Evolutionary conservation across 2,888 invertebrate genomes (phyloP).

Genomic region (Eilema depressum): DNA sequence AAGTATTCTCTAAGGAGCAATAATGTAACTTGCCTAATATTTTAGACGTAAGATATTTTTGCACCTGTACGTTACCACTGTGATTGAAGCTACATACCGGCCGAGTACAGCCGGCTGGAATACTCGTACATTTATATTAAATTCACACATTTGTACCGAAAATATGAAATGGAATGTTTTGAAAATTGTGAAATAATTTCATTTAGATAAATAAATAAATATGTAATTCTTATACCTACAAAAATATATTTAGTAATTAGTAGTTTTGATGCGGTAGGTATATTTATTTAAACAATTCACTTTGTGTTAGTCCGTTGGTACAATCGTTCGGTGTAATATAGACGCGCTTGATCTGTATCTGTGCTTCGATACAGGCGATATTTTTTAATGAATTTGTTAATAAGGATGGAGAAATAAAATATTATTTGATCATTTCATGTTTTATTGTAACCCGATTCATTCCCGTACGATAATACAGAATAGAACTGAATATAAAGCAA

Average conservation of each 20-base stretch:
- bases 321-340: constrained; percentile 12
- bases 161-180: constrained; percentile 10
- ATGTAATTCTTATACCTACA: background rate
- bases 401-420: constrained; percentile 64
- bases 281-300: background rate
- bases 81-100: background rate
- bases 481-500: no score
- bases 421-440: constrained; percentile 55
- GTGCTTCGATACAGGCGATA: constrained; percentile 45
- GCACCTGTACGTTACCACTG: background rate
- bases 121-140: background rate
- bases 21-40: background rate
- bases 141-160: background rate
- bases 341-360: constrained; percentile 22
- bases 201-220: background rate
- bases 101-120: background rate
- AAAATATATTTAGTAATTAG: background rate
- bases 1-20: constrained; percentile 3
- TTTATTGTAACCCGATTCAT: constrained; percentile 19
- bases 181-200: background rate
- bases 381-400: constrained; percentile 66
- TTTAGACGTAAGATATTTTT: background rate
- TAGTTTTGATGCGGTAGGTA: constrained; percentile 3
- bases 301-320: constrained; percentile 4
- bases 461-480: background rate